A percentile compares a stretch with the other conserved stretches of the same genome.
Conservation (phyloP, 1,140 invertebrate genomes). For the Caerostris extrusa region DNA sequence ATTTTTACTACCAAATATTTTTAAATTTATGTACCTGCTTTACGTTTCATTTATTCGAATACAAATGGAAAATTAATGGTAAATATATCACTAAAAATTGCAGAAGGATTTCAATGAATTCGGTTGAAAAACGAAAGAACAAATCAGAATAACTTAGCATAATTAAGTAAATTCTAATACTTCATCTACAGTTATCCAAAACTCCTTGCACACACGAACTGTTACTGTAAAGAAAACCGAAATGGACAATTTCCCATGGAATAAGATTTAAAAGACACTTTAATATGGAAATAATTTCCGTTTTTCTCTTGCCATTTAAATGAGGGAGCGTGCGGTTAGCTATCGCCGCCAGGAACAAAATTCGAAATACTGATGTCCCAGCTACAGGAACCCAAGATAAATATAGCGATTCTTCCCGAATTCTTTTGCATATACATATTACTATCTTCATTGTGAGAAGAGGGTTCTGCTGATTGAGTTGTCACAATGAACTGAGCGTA, state of each 20-base stretch:
- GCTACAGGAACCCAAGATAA: background rate
- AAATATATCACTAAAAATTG: no score
- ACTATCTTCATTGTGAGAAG: background rate
- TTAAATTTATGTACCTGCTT: no score
- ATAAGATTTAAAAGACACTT: background rate
- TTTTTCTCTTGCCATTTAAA: constrained; percentile 33
- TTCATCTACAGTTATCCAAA: no score
- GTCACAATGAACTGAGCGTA: constrained; percentile 7
- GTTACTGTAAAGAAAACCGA: background rate
- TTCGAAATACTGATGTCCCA: no score
- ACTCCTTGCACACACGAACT: background rate
- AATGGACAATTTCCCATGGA: background rate
- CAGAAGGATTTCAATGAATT: no score
- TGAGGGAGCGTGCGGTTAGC: background rate
- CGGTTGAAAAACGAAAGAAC: no score
- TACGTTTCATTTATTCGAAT: no score
- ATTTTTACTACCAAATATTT: no score
- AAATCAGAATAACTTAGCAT: no score
- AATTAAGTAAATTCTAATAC: no score
- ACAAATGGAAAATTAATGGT: no score
- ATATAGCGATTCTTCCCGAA: background rate
- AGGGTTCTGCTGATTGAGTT: background rate
- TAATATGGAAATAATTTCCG: constrained; percentile 48
- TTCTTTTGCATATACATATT: constrained; percentile 45
- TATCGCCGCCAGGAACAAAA: background rate